Conservation (phyloP, 2,888 invertebrate genomes). For the Timema cristinae region DNA sequence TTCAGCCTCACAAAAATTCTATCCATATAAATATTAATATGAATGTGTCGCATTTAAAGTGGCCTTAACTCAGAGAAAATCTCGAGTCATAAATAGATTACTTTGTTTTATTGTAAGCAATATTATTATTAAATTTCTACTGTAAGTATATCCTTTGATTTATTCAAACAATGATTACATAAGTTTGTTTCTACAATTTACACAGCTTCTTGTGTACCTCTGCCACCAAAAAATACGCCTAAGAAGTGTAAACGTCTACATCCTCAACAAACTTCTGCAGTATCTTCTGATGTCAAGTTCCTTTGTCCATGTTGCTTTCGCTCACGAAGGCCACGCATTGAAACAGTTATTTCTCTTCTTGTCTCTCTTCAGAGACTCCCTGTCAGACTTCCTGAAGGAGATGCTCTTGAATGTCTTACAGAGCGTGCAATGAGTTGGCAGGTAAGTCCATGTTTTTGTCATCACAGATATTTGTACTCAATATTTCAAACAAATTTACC, state of each 20-base stretch:
- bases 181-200: constrained; percentile 31
- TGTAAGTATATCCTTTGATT: background rate
- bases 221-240: constrained; percentile 53
- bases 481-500: too few species aligned
- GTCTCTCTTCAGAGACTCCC: constrained; percentile 70
- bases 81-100: too few species aligned
- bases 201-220: constrained; percentile 57
- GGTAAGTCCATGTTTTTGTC: constrained; percentile 36
- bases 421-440: constrained; percentile 97
- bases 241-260: constrained; percentile 42
- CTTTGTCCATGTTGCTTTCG: constrained; percentile 86
- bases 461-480: too few species aligned
- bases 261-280: constrained; percentile 38
- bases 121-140: background rate
- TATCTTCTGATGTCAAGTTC: constrained; percentile 57
- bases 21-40: too few species aligned
- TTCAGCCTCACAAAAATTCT: too few species aligned
- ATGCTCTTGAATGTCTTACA: constrained; percentile 87
- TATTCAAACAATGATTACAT: background rate
- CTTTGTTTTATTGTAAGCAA: too few species aligned
- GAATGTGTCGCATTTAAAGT: too few species aligned
- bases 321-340: constrained; percentile 79
- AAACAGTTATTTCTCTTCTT: constrained; percentile 71
- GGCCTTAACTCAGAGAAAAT: too few species aligned
- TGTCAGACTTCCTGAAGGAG: constrained; percentile 83